phyloP scores from a whole-genome alignment of 2,888 invertebrate genomes.

The Zaprionus lineosus region DNA sequence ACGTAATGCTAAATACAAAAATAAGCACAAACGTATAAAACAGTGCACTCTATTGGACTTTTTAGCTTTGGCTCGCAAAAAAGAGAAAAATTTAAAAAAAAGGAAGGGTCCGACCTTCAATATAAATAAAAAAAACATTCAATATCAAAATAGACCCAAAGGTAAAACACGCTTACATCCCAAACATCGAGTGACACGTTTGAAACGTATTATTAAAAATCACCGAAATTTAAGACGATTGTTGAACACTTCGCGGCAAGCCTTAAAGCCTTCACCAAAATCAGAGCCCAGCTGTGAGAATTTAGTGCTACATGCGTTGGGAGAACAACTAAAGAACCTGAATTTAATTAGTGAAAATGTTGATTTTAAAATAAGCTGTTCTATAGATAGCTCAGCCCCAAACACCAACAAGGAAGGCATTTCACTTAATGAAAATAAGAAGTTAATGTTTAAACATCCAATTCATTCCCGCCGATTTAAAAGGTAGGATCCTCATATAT shows the following conservation, averaged over 20 bases:
- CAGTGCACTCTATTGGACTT: slow-evolving; percentile 52
- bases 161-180: slow-evolving; percentile 60
- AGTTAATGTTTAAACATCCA: too few relatives aligned
- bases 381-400: too few relatives aligned
- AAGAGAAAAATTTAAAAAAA: slow-evolving; percentile 33
- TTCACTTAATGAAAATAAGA: too few relatives aligned
- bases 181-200: slow-evolving; percentile 48
- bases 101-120: slow-evolving; percentile 22
- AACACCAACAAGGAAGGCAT: too few relatives aligned
- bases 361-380: too few relatives aligned
- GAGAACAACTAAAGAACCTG: too few relatives aligned
- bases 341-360: too few relatives aligned
- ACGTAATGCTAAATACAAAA: slow-evolving; percentile 65
- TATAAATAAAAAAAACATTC: slow-evolving; percentile 8
- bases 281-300: too few relatives aligned
- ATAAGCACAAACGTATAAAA: slow-evolving; percentile 36
- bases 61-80: slow-evolving; percentile 34
- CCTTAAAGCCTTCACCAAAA: too few relatives aligned
- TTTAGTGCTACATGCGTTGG: too few relatives aligned
- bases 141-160: slow-evolving; percentile 35
- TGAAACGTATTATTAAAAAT: slow-evolving; percentile 66
- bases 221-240: slow-evolving; percentile 54
- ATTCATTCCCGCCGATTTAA: slow-evolving; percentile 77
- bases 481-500: slow-evolving; percentile 53
- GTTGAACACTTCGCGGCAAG: too few relatives aligned